Evolutionary conservation across 2,888 invertebrate species (phyloP).

Genomic region (Drosophila quinaria): DNA sequence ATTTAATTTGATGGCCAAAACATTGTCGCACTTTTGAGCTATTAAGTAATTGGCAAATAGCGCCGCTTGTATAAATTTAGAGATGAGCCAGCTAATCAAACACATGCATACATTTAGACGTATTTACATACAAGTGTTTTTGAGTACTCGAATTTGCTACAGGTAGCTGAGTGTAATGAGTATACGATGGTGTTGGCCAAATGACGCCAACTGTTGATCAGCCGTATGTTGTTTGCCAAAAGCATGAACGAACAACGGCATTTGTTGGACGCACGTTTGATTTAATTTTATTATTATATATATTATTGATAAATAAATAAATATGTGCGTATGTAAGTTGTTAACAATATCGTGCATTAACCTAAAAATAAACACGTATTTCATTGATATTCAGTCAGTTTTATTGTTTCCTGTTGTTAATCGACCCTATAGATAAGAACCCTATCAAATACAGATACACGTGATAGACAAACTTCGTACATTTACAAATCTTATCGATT

Average conservation of each 20-base stretch:
- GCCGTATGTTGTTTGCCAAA: conserved; percentile 59
- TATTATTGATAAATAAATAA: not conserved
- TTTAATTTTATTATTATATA: not conserved
- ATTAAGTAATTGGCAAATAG: conserved; percentile 74
- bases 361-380: conserved; percentile 45
- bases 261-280: conserved; percentile 13
- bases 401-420: conserved; percentile 53
- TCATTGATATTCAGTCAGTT: conserved; percentile 44
- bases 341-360: conserved; percentile 56
- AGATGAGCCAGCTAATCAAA: conserved; percentile 52
- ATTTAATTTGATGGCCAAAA: conserved; percentile 31
- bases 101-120: conserved; percentile 1
- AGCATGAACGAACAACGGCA: conserved; percentile 56
- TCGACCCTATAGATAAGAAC: conserved; percentile 41
- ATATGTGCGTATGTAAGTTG: not conserved
- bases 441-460: conserved; percentile 51
- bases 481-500: not conserved
- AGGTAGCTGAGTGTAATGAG: conserved; percentile 25
- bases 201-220: conserved; percentile 74
- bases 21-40: conserved; percentile 64
- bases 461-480: conserved; percentile 43
- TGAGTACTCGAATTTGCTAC: conserved; percentile 25
- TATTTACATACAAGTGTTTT: conserved; percentile 8
- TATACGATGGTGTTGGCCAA: conserved; percentile 25
- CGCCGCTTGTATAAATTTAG: conserved; percentile 59